Evolutionary conservation across 1,140 invertebrate genomes (phyloP), one percentile per base, ranked within the genome.

Genomic region (Tenebrio molitor): DNA sequence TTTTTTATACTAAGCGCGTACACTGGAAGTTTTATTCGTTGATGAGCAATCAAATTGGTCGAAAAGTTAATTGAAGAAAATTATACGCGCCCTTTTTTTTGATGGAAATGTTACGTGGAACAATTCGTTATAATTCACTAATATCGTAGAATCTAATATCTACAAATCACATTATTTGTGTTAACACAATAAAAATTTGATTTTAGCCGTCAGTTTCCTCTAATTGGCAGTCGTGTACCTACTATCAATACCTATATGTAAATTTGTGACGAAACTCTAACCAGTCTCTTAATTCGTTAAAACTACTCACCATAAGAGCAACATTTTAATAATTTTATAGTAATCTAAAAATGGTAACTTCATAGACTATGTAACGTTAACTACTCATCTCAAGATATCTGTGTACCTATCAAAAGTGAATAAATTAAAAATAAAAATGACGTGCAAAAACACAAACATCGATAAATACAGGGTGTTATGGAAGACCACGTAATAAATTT

Each of bases 341-440:
- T 23, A 50, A n/a, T 65, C 25, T 36, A n/a, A 65, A 42, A 44
- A 8, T 66, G 64, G 64, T 66, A 66, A 66, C 64, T 44, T 66
- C 42, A 66, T 66, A 66, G 64, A 66, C 64, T 66, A 66, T 66
- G 17, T 42, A 66, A 66, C 6, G 39, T 66, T 66, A 66, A 66
- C 64, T 64, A 29, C 39, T 36, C 36, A 15, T 29, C n/a, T 25
- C 23, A 7, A 29, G 29, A 58, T 12, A 29, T 29, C 19, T 21
- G 17, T 50, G 16, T 7, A 50, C 16, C n/a, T n/a, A n/a, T n/a
- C n/a, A n/a, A n/a, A n/a, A n/a, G n/a, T n/a, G n/a, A n/a, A n/a
- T n/a, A n/a, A n/a, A n/a, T n/a, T n/a, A n/a, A n/a, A n/a, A n/a
- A n/a, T n/a, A n/a, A n/a, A n/a, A n/a, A n/a, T n/a, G n/a, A n/a